Evolutionary conservation across 2,113 vertebrate genomes (phyloP).

Genomic region (Lynx canadensis): DNA sequence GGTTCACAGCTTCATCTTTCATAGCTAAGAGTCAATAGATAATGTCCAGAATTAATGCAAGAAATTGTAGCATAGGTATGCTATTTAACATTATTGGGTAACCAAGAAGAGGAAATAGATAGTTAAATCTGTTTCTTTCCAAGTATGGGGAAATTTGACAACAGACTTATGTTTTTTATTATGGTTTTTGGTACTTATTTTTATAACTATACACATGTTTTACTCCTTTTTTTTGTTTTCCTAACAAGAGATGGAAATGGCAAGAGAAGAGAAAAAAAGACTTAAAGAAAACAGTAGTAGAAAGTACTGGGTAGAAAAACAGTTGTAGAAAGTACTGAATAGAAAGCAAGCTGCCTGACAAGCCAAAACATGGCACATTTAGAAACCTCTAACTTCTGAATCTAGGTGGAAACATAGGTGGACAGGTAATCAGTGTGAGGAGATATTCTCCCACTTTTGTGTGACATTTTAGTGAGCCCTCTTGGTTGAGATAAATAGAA

Average conservation of each 20-base stretch:
- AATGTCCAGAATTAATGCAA: neutral
- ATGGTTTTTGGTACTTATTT: neutral
- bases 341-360: neutral
- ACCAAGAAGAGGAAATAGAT: neutral
- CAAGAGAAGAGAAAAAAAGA: neutral
- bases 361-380: neutral
- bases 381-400: neutral
- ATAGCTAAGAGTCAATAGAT: neutral
- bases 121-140: neutral
- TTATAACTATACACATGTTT: neutral
- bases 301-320: neutral
- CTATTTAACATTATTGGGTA: neutral
- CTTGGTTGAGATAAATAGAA: neutral
- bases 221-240: neutral
- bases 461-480: neutral
- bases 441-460: neutral
- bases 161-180: neutral
- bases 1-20: neutral
- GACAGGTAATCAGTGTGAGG: neutral
- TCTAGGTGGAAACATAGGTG: neutral
- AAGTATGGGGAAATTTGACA: neutral
- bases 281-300: neutral
- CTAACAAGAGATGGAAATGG: neutral
- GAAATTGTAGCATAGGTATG: neutral
- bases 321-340: neutral